Conservation (phyloP, 2,113 vertebrate species). For the Peucedramus taeniatus region DNA sequence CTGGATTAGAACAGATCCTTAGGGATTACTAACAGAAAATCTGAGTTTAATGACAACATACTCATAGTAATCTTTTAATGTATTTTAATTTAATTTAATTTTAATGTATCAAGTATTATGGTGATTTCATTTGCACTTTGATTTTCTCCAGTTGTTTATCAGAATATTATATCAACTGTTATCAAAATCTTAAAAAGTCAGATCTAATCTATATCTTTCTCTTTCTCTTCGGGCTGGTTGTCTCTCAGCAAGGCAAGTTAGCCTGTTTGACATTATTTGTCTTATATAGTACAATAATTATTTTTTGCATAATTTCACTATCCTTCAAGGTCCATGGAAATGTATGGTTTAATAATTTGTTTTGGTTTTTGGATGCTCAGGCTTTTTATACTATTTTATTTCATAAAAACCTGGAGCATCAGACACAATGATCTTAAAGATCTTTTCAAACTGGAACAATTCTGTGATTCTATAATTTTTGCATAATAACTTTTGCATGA, state of each 20-base stretch:
- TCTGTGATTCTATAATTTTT: neutral
- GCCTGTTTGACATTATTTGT: neutral
- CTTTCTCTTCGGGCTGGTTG: neutral
- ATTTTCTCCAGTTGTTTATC: neutral
- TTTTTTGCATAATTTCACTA: neutral
- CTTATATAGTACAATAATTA: neutral
- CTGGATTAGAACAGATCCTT: neutral
- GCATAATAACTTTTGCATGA: neutral
- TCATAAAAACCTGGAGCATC: neutral
- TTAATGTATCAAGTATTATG: neutral
- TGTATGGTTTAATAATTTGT: neutral
- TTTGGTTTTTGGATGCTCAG: neutral
- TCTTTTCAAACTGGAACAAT: neutral
- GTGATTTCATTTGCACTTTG: neutral
- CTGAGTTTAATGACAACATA: neutral
- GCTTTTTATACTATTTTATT: neutral
- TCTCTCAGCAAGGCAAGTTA: neutral
- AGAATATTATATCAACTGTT: neutral
- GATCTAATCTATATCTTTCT: neutral
- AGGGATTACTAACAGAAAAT: neutral
- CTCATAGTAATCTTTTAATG: neutral
- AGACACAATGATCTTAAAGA: neutral
- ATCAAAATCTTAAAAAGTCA: neutral
- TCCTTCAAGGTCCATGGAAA: neutral
- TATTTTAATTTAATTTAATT: no score